Evolutionary conservation across 2,797 vertebrate species (phyloP), one percentile per base, ranked within the genome.

Genomic region (Prunella strophiata): DNA sequence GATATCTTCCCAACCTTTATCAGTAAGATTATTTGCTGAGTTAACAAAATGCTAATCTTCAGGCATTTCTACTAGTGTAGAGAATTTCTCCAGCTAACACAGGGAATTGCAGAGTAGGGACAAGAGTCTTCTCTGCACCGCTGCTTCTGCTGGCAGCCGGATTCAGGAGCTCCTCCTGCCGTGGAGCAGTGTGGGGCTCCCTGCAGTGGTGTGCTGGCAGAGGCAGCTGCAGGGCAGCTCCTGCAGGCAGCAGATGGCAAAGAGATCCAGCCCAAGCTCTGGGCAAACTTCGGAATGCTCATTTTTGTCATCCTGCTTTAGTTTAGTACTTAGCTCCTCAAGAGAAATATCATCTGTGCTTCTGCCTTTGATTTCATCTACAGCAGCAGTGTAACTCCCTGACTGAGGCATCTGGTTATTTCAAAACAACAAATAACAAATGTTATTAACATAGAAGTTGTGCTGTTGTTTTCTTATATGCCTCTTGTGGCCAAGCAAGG

Each of bases 121-220:
- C 9, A 27, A 12, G 42, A 80, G 13, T 38, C 40, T 72, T 65
- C n/a, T 66, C n/a, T 2, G 0, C 23, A 2, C 19, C 0, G 1
- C n/a, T 52, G 55, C 43, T 62, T 85, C 51, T 55, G 67, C 78
- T 82, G 63, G 51, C 57, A 38, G 1, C 2, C 1, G 2, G 25
- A 17, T 47, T 36, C 2, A 13, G 72, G 57, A 51, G 5, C 6
- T 18, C 15, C 32, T 70, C n/a, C 51, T 73, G 48, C 51, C 42
- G 1, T 0, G 3, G 18, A 14, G 75, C 36, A 8, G 27, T 1
- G 13, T 5, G 38, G n/a, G 42, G n/a, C 26, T 76, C 77, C 77
- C 76, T 8, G 43, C 4, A 3, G 19, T 10, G 1, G 1, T 18
- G 25, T 40, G 73, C 45, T 74, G 52, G 36, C 38, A 43, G 59